phyloP scores from a whole-genome alignment of 2,113 vertebrate species.

The Monopterus albus region DNA sequence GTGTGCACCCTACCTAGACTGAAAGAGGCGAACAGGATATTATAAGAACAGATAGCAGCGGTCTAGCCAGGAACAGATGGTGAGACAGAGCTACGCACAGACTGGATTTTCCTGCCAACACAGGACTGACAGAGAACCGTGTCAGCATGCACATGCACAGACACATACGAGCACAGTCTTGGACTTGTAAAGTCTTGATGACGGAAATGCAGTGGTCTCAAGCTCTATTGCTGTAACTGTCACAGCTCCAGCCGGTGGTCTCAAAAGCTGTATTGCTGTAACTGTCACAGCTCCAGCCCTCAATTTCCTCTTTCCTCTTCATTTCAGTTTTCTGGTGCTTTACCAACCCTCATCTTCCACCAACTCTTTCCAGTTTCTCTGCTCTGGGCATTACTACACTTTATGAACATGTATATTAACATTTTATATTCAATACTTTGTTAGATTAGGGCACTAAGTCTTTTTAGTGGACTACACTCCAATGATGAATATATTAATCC shows the following conservation, averaged over 20 bases:
- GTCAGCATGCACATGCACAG: constrained; percentile 46
- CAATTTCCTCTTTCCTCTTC: constrained; percentile 48
- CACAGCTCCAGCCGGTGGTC: too few species aligned
- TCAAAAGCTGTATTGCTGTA: too few species aligned
- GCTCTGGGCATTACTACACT: too few species aligned
- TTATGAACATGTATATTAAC: too few species aligned
- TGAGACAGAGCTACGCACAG: constrained; percentile 71
- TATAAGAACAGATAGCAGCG: constrained; percentile 73
- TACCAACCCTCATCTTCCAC: constrained; percentile 7
- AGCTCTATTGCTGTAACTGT: constrained; percentile 42
- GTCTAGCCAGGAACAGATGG: constrained; percentile 80
- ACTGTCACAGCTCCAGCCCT: too few species aligned
- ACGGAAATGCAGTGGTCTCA: constrained; percentile 45
- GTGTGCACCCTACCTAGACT: constrained; percentile 50
- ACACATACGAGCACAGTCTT: constrained; percentile 40
- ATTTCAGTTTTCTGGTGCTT: constrained; percentile 32
- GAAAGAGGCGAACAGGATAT: constrained; percentile 67
- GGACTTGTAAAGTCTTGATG: constrained; percentile 55
- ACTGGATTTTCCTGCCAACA: constrained; percentile 74
- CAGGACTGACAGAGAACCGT: constrained; percentile 50
- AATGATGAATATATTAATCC: too few species aligned
- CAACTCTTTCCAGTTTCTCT: constrained; percentile 2
- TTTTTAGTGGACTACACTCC: too few species aligned
- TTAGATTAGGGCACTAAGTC: too few species aligned
- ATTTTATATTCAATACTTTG: too few species aligned